Percentiles rank a stretch among this genome's conserved stretches.
phyloP scores from a whole-genome alignment of 2,113 vertebrate genomes.

The Rattus rattus region DNA sequence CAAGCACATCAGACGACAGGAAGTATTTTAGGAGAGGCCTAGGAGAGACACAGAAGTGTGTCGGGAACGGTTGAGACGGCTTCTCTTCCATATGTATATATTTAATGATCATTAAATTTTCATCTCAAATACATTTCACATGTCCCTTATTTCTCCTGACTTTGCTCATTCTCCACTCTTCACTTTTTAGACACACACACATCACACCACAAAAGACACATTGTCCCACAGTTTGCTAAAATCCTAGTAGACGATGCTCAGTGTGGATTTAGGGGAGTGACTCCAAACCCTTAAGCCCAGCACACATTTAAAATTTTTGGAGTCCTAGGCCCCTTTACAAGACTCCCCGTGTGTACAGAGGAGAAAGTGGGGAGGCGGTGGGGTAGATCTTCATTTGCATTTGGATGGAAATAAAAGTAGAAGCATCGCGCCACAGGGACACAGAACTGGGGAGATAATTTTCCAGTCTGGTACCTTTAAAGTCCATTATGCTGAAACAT shows the following conservation, averaged over 20 bases:
- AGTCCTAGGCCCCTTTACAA: not conserved
- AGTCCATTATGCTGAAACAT: conserved; percentile 58
- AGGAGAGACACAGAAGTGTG: not conserved
- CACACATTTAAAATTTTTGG: not conserved
- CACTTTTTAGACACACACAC: not conserved
- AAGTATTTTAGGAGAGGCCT: not conserved
- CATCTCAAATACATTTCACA: not conserved
- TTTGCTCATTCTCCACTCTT: not conserved
- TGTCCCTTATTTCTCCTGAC: not conserved
- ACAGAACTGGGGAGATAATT: not conserved
- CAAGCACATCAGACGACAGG: not conserved
- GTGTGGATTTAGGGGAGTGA: not conserved
- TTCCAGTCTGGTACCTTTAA: not conserved
- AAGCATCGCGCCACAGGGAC: not conserved
- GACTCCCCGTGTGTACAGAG: too few species aligned
- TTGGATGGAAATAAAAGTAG: not conserved
- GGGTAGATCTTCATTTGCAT: not conserved
- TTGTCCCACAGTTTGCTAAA: not conserved
- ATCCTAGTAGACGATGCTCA: not conserved
- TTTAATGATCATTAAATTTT: not conserved
- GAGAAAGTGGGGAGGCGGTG: too few species aligned
- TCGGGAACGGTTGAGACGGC: not conserved
- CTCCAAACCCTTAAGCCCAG: not conserved
- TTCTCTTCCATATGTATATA: not conserved
- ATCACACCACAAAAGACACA: not conserved